Percentiles rank a stretch among this genome's conserved stretches.
Evolutionary conservation across 2,888 invertebrate species (phyloP).

Genomic region (Noctua pronuba): DNA sequence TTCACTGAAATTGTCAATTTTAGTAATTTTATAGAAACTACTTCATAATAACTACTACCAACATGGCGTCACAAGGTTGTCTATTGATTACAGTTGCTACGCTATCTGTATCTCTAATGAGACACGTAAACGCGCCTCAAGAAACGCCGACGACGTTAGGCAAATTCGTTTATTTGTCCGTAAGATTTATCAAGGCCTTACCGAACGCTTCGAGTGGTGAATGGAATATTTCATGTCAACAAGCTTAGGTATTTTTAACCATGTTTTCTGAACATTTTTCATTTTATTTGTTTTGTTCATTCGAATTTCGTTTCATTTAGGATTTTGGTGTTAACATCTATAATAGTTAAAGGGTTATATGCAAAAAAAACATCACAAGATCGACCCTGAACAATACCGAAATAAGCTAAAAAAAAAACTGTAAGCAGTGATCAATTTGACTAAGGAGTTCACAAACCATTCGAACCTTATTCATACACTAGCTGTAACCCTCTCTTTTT

Average conservation of each 20-base stretch:
- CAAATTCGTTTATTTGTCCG: conserved; percentile 50
- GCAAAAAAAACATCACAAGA: not conserved
- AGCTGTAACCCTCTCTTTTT: not conserved
- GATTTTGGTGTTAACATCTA: not conserved
- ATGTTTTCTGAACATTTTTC: not conserved
- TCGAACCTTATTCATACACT: not conserved
- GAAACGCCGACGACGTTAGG: conserved; percentile 41
- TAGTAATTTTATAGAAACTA: not conserved
- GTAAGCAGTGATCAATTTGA: not conserved
- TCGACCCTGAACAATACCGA: not conserved
- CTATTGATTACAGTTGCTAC: conserved; percentile 31
- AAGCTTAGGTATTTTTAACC: conserved; percentile 1
- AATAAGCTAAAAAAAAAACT: not conserved
- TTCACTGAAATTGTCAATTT: not conserved
- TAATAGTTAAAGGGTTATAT: not conserved
- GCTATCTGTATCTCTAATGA: conserved; percentile 46
- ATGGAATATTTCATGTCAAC: conserved; percentile 45
- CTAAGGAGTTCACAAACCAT: not conserved
- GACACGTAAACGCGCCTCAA: conserved; percentile 51
- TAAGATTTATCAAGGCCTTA: conserved; percentile 48
- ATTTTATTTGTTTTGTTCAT: not conserved
- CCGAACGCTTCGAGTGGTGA: conserved; percentile 20
- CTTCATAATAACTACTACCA: conserved; percentile 6
- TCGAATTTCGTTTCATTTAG: not conserved
- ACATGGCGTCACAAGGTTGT: conserved; percentile 19